phyloP scores from a whole-genome alignment of 2,113 vertebrate genomes.

The Sebastes schlegelii region DNA sequence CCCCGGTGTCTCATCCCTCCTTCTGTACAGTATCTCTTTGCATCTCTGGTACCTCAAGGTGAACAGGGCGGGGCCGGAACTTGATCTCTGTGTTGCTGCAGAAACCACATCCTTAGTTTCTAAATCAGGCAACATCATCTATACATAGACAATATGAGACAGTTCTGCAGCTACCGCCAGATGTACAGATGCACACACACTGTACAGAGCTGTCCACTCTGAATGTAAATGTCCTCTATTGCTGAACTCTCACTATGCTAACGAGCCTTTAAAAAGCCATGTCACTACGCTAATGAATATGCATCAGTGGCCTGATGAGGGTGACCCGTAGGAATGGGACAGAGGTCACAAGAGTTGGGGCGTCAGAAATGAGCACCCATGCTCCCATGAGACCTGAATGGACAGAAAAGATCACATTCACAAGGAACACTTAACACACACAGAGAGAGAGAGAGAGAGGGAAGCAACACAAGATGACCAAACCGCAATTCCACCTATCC shows the following conservation, averaged over 20 bases:
- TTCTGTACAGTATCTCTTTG: slow-evolving; percentile 63
- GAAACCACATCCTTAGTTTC: slow-evolving; percentile 82
- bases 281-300: slow-evolving; percentile 80
- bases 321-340: slow-evolving; percentile 68
- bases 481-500: slow-evolving; percentile 31
- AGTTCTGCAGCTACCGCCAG: slow-evolving; percentile 56
- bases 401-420: slow-evolving; percentile 62
- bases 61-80: slow-evolving; percentile 74
- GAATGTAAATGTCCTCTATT: slow-evolving; percentile 78
- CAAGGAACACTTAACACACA: slow-evolving; percentile 20
- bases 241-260: slow-evolving; percentile 82
- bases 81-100: slow-evolving; percentile 76
- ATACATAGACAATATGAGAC: slow-evolving; percentile 75
- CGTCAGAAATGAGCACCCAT: slow-evolving; percentile 37
- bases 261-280: slow-evolving; percentile 77
- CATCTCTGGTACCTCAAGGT: slow-evolving; percentile 74
- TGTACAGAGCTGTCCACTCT: slow-evolving; percentile 35
- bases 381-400: slow-evolving; percentile 61
- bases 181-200: slow-evolving; percentile 45
- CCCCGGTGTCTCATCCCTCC: slow-evolving; percentile 38
- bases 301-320: slow-evolving; percentile 63
- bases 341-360: slow-evolving; percentile 68
- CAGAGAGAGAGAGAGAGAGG: not conserved
- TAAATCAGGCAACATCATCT: slow-evolving; percentile 79
- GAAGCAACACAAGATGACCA: slow-evolving; percentile 40